Conservation (phyloP, 53 echinoderm and acorn worm species). For the Apostichopus leukothele region DNA sequence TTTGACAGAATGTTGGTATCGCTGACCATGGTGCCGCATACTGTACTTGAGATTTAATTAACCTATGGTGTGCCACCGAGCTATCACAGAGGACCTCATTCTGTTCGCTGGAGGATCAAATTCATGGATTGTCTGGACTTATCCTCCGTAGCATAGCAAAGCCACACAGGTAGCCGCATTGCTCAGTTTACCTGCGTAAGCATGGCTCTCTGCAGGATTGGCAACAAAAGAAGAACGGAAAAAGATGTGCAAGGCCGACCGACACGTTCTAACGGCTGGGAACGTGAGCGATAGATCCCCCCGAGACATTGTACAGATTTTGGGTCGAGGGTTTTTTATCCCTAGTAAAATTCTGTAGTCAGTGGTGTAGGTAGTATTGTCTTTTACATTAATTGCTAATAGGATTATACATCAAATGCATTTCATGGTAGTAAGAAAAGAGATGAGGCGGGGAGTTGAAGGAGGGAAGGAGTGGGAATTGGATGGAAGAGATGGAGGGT, state of each 20-base stretch:
- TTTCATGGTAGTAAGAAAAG: too few species aligned
- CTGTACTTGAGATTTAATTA: conserved; percentile 36
- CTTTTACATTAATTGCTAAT: too few species aligned
- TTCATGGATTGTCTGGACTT: conserved; percentile 16
- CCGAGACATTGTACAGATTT: too few species aligned
- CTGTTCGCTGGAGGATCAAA: conserved; percentile 6
- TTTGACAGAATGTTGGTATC: conserved; percentile 18
- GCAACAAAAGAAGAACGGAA: not conserved
- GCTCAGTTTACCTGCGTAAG: conserved; percentile 39
- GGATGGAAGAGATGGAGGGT: not conserved
- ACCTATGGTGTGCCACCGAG: conserved; percentile 37
- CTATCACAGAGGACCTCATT: conserved; percentile 7
- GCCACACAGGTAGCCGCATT: conserved; percentile 5
- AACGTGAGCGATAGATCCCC: too few species aligned
- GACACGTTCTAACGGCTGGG: too few species aligned
- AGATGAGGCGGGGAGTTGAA: too few species aligned
- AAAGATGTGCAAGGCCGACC: too few species aligned
- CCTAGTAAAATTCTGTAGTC: too few species aligned
- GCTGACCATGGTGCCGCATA: not conserved
- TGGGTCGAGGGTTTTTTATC: too few species aligned
- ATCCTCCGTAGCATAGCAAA: conserved; percentile 12
- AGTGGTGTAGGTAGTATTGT: too few species aligned
- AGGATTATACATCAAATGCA: too few species aligned
- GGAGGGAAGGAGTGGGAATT: not conserved
- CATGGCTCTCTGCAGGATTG: conserved; percentile 7